Base-by-base conservation (phyloP, 2,113 vertebrate genomes). In the Pitta sordida region DNA sequence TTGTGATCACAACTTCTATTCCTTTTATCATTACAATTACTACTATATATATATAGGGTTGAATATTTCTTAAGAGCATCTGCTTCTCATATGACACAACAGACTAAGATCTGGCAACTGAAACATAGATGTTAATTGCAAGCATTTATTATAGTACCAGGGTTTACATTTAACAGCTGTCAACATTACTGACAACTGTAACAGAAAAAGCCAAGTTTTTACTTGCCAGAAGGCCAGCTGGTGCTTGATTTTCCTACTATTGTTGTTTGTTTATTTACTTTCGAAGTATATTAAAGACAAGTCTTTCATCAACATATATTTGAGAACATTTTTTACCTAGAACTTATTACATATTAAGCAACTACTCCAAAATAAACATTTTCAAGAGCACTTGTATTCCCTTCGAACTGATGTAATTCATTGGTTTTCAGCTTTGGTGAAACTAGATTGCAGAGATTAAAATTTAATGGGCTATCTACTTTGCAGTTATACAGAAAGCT, bases 131-230 rank as follows among this genome's bases (percentile, higher is more conserved):
- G 83, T 92, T 97, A 96, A 96, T 96, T 97, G 93, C 75, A 92
- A 96, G 83, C 65, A 77, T 94, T 96, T 95, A 96, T 93, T 94
- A 82, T 59, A 86, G 51, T 59, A 93, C 46, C 30, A 76, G 75
- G 43, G 58, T 83, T 97, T 97, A 90, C 90, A 95, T 93, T 97
- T 95, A 96, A 84, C 97, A 97, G 86, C 94, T 97, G 95, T 97
- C 96, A 97, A 64, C 95, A 86, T 89, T 96, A 94, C 81, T 6
- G 30, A 96, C 85, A 96, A 96, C 91, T 95, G 77, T 75, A 96
- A 93, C 67, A 94, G 91, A 82, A 93, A 83, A 97, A 94, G 5
- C 5, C 15, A 64, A 92, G 90, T 77, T 91, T 83, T 93, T 93
- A 13, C 62, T 62, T 96, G 93, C 95, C 94, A 95, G 88, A 94